Percentiles rank a stretch among this genome's conserved stretches.
phyloP scores from a whole-genome alignment of 2,888 invertebrate genomes.

The Caenorhabditis macrosperma region DNA sequence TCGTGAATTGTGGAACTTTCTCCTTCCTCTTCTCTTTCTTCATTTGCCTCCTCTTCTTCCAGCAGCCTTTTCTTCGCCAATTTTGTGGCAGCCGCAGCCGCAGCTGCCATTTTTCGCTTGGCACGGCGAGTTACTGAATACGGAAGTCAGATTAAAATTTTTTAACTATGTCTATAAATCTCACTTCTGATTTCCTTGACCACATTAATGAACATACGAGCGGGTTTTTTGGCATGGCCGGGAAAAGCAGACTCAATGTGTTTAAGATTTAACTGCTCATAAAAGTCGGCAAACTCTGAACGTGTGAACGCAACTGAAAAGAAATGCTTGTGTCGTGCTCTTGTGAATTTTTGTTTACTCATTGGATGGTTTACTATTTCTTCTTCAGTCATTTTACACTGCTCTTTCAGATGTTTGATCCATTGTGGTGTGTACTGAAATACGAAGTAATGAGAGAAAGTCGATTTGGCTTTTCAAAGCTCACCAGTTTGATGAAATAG shows the following conservation, averaged over 20 bases:
- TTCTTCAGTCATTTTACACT: neutral
- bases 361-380: neutral
- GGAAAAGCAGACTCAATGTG: neutral
- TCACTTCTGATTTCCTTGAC: neutral
- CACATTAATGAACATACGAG: neutral
- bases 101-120: neutral
- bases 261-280: neutral
- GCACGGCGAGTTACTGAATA: neutral
- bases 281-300: neutral
- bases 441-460: neutral
- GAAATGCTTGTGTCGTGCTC: neutral
- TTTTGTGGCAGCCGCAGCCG: neutral
- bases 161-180: neutral
- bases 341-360: neutral
- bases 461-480: neutral
- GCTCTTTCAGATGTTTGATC: neutral
- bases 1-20: neutral
- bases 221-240: neutral
- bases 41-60: no score
- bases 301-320: neutral
- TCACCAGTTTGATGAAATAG: neutral
- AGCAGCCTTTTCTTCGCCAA: neutral
- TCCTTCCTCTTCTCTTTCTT: neutral
- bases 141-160: neutral
- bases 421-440: neutral